Evolutionary conservation across 2,888 invertebrate genomes (phyloP).

Genomic region (Limnephilus lunatus): DNA sequence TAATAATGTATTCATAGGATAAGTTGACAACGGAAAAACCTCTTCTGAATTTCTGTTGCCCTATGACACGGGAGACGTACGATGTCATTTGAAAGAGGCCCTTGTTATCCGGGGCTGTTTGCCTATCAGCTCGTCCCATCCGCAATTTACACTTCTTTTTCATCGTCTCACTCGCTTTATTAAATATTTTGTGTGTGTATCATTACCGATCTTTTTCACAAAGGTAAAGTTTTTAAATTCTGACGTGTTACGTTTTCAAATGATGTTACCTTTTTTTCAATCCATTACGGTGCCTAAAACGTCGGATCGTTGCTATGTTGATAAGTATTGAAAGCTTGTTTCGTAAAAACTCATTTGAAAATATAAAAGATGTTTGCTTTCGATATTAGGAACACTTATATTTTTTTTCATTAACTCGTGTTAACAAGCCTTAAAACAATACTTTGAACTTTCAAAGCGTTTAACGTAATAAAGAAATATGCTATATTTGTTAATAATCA

Average conservation of each 20-base stretch:
- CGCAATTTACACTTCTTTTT: slow-evolving; percentile 10
- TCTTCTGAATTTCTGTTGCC: slow-evolving; percentile 26
- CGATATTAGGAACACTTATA: neutral
- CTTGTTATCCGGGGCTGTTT: neutral
- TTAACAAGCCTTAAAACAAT: neutral
- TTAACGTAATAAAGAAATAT: neutral
- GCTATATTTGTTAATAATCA: too few species aligned
- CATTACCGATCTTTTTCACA: neutral
- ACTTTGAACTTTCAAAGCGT: neutral
- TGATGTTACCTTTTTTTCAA: neutral
- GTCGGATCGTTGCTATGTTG: neutral
- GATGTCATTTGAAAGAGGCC: slow-evolving; percentile 10
- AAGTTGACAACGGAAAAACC: slow-evolving; percentile 52
- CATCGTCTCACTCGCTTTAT: neutral
- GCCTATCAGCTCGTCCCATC: slow-evolving; percentile 14
- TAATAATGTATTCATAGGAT: slow-evolving; percentile 61
- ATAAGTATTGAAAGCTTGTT: neutral
- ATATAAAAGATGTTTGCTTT: neutral
- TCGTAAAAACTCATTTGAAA: neutral
- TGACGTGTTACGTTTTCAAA: neutral
- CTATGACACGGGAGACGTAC: slow-evolving; percentile 15
- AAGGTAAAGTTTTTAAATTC: neutral
- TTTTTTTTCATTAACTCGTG: neutral
- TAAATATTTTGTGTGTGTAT: neutral
- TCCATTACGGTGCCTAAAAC: neutral